A percentile compares a stretch with the other conserved stretches of the same genome.
phyloP scores from a whole-genome alignment of 2,113 vertebrate species.

The Cranoglanis bouderius region DNA sequence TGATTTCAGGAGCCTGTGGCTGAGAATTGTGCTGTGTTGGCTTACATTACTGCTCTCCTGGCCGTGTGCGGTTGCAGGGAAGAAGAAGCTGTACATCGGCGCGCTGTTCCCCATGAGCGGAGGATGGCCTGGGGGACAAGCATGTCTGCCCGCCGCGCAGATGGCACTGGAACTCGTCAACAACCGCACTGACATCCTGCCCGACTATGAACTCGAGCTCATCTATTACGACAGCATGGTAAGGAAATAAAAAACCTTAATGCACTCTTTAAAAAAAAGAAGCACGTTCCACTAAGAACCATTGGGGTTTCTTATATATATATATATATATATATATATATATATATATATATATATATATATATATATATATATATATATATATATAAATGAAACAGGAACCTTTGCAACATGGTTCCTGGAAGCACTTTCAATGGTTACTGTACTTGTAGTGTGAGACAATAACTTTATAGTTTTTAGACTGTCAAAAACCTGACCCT shows the following conservation, averaged over 20 bases:
- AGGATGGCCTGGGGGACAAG: slow-evolving; percentile 91
- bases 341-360: too few species aligned
- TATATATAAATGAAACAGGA: too few species aligned
- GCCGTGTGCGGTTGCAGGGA: slow-evolving; percentile 77
- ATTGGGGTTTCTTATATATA: background rate
- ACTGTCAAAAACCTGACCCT: background rate
- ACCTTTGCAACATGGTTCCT: background rate
- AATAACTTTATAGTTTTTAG: background rate
- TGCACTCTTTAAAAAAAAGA: background rate
- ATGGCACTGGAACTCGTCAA: slow-evolving; percentile 93
- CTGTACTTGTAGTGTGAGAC: background rate
- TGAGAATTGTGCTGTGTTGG: slow-evolving; percentile 53
- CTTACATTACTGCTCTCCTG: slow-evolving; percentile 65
- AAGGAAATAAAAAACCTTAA: slow-evolving; percentile 48
- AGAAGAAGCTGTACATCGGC: slow-evolving; percentile 91
- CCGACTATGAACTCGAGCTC: slow-evolving; percentile 90
- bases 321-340: too few species aligned
- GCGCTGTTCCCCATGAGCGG: slow-evolving; percentile 94
- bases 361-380: too few species aligned
- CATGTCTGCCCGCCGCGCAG: slow-evolving; percentile 87
- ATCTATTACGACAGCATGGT: slow-evolving; percentile 95
- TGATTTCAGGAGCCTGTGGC: slow-evolving; percentile 23
- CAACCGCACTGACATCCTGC: slow-evolving; percentile 88
- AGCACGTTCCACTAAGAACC: background rate
- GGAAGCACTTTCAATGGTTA: background rate